Evolutionary conservation across 2,113 vertebrate species (phyloP).

Genomic region (Daphoenositta chrysoptera): DNA sequence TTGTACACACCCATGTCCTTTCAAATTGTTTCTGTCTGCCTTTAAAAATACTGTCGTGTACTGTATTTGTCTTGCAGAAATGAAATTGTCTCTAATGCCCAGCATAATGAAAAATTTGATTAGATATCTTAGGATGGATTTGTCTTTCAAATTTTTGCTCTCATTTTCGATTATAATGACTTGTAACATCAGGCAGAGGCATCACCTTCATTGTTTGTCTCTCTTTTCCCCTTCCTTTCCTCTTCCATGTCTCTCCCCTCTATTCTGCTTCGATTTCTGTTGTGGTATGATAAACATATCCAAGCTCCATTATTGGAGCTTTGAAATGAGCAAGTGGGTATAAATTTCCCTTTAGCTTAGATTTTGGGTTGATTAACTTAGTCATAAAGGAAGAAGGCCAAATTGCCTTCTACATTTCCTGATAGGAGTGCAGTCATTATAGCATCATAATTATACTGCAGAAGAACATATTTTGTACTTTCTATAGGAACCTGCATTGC

Average conservation of each 20-base stretch:
- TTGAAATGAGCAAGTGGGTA: not conserved
- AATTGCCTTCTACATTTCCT: not conserved
- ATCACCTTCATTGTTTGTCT: not conserved
- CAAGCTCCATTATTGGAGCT: not conserved
- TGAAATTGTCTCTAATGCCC: slow-evolving; percentile 13
- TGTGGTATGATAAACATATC: not conserved
- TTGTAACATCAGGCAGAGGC: not conserved
- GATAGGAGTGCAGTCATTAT: not conserved
- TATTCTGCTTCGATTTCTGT: not conserved
- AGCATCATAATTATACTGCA: not conserved
- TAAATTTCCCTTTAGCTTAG: not conserved
- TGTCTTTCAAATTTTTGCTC: slow-evolving; percentile 14
- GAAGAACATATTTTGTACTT: not conserved
- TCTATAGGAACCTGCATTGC: not conserved
- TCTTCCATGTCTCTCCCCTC: not conserved
- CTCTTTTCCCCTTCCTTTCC: not conserved
- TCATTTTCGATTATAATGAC: not conserved
- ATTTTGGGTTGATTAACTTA: slow-evolving; percentile 1
- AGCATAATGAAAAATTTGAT: slow-evolving; percentile 8
- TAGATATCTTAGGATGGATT: not conserved
- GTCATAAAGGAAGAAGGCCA: not conserved
- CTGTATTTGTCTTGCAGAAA: not conserved
- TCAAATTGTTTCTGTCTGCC: not conserved
- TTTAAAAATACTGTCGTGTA: not conserved
- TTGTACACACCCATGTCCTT: not conserved